phyloP scores from a whole-genome alignment of 2,888 invertebrate species.

The Stenodema calcarata region DNA sequence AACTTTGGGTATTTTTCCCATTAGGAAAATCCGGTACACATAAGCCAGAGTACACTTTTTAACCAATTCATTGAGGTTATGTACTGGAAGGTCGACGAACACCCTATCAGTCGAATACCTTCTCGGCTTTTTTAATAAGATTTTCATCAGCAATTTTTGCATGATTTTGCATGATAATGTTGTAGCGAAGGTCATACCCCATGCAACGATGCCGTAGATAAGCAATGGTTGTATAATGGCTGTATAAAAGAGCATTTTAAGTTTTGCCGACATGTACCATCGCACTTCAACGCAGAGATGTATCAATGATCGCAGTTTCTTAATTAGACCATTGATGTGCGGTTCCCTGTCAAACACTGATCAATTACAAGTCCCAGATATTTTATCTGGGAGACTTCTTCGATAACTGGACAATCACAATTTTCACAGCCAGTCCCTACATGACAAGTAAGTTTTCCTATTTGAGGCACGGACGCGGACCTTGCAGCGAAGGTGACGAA shows the following conservation, averaged over 20 bases:
- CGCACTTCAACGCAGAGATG: background rate
- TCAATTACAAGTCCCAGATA: constrained; percentile 13
- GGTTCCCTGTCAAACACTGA: constrained; percentile 1
- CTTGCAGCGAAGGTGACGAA: constrained; percentile 20
- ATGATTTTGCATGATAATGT: background rate
- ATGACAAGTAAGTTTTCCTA: constrained; percentile 20
- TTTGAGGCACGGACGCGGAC: constrained; percentile 3
- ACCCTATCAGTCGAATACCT: constrained; percentile 7
- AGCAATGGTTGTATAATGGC: constrained; percentile 7
- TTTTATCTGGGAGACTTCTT: background rate
- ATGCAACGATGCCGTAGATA: constrained; percentile 13
- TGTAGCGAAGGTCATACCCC: constrained; percentile 1
- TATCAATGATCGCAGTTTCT: constrained; percentile 4
- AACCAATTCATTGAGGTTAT: background rate
- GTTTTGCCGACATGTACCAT: constrained; percentile 4
- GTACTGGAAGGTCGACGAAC: background rate
- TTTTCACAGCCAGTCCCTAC: background rate
- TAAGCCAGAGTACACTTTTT: background rate
- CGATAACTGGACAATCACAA: constrained; percentile 15
- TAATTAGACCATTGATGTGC: background rate
- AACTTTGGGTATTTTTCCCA: background rate
- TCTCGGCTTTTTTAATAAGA: background rate
- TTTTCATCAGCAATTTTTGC: constrained; percentile 11
- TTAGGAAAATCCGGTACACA: background rate
- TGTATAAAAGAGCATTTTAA: background rate